Evolutionary conservation across 2,797 vertebrate species (phyloP), one percentile per base, ranked within the genome.

Genomic region (Myioborus miniatus): DNA sequence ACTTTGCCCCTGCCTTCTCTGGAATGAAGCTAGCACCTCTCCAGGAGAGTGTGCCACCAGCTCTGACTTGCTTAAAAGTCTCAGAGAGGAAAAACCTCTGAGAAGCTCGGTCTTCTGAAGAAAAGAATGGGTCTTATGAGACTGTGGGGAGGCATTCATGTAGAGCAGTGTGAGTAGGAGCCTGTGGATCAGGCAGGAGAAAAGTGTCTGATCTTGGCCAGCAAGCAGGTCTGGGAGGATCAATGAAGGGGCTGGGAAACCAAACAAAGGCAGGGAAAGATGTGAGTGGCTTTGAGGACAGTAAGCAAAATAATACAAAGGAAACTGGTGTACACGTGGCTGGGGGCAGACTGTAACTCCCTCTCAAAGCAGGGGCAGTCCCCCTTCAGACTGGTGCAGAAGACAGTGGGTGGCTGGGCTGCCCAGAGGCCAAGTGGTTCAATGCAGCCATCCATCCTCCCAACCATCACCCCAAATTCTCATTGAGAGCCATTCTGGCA

Each of bases 391-490:
- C 20, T 49, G 60, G 32, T 32, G 19, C 50, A 43, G 69, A 69
- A 39, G 47, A 24, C 26, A 7, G 19, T 18, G 58, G 21, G 30
- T 3, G 1, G 6, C 44, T 9, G 32, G 36, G 67, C 67, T 71
- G 49, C 43, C 2, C 15, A 37, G 34, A 36, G 27, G 58, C n/a
- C 0, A 1, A 1, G 29, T 16, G 69, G 36, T 47, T 58, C 0
- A 0, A 15, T 36, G 41, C 60, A 46, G 76, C 49, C 0, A 0
- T 60, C 41, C 0, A 0, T 53, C 43, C 41, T 55, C n/a, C 41
- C 62, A 14, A 0, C 29, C 8, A 1, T n/a, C 68, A 18, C 30
- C 0, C 3, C 19, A 17, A 16, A 43, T 64, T 37, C 74, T 78
- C 67, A 24, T 3, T 0, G 0, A 12, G 34, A 36, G 39, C 7